These are phyloP conservation scores for Sarcoramphus papa DNA, from an alignment of 2,797 vertebrate genomes.

Conservation along the genomic window DNA sequence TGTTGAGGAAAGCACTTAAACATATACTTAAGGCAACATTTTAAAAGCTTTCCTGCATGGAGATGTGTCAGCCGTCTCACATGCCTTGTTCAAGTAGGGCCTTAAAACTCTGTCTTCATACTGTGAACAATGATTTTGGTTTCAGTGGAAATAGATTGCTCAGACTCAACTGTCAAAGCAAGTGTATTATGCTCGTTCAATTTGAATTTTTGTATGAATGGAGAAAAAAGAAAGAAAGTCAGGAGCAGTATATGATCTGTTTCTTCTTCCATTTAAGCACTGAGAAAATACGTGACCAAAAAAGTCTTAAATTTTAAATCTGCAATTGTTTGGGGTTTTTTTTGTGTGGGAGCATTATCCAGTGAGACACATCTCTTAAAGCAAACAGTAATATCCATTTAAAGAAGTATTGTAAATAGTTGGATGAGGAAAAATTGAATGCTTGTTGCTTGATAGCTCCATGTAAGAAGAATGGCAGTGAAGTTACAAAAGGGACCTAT, in stretches of 20 bases:
- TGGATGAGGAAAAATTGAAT: not conserved
- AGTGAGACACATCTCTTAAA: not conserved
- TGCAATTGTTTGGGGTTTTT: not conserved
- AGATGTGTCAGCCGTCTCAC: not conserved
- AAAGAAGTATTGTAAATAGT: not conserved
- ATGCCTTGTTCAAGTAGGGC: not conserved
- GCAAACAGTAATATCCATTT: not conserved
- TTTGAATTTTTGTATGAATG: not conserved
- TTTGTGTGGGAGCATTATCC: not conserved
- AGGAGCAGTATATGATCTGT: not conserved
- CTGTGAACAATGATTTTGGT: not conserved
- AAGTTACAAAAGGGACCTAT: not conserved
- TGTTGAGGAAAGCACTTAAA: not conserved
- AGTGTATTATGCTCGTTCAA: not conserved
- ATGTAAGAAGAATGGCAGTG: not conserved
- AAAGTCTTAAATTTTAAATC: not conserved
- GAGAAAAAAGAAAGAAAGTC: not conserved
- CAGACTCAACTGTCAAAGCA: not conserved
- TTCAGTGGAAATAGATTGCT: not conserved
- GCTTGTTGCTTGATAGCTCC: not conserved
- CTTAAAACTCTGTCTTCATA: not conserved
- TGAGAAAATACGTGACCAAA: not conserved
- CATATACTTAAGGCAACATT: not conserved
- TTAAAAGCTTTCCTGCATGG: not conserved
- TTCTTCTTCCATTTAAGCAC: not conserved